Conservation (phyloP, 2,113 vertebrate species). For the Hipposideros armiger region DNA sequence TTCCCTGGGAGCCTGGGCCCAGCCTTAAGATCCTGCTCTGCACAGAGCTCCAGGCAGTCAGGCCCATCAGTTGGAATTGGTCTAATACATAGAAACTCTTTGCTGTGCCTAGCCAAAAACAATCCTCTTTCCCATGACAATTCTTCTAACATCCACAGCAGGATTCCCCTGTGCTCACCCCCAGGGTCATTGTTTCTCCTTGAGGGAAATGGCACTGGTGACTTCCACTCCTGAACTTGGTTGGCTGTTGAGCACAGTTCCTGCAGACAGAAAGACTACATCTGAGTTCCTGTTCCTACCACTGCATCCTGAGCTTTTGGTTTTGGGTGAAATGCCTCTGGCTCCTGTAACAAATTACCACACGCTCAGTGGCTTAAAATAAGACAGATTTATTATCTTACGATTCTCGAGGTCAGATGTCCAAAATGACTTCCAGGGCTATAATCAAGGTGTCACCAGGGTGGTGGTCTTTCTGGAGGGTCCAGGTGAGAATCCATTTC, state of each 20-base stretch:
- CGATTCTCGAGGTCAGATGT: background rate
- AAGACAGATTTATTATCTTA: background rate
- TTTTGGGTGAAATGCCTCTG: background rate
- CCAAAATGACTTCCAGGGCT: background rate
- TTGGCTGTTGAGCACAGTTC: background rate
- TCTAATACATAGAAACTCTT: background rate
- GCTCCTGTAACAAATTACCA: background rate
- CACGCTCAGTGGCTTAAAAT: background rate
- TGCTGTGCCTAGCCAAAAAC: background rate
- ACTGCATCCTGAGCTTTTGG: background rate
- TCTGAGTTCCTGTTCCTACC: background rate
- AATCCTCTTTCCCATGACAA: background rate
- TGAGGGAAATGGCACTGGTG: background rate
- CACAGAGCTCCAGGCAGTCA: background rate
- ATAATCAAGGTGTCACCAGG: background rate
- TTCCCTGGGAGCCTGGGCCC: background rate
- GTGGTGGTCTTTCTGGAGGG: background rate
- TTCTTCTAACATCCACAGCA: background rate
- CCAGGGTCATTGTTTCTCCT: background rate
- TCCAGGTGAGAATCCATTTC: background rate
- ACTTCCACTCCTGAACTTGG: background rate
- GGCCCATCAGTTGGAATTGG: background rate
- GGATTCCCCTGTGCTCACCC: background rate
- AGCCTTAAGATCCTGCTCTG: background rate
- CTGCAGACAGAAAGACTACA: background rate